phyloP scores from a whole-genome alignment of 1,140 invertebrate genomes.

The Micrasema minimum region DNA sequence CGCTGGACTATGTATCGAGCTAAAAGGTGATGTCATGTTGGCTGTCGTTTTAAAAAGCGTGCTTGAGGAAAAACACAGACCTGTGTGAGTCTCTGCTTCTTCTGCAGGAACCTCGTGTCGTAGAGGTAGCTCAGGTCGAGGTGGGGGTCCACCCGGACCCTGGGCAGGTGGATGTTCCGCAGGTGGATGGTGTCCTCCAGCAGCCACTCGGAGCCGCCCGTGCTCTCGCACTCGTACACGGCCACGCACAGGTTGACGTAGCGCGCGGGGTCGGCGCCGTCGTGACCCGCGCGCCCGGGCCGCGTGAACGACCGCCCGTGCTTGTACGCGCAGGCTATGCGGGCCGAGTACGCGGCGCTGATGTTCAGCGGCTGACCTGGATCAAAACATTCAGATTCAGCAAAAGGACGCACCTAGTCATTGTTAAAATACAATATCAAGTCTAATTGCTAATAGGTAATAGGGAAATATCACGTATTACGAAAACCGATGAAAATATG shows the following conservation, averaged over 20 bases:
- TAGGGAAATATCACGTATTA: too few relatives aligned
- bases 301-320: conserved; percentile 87
- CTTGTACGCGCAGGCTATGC: conserved; percentile 97
- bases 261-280: conserved; percentile 74
- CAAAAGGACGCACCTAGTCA: too few relatives aligned
- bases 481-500: too few relatives aligned
- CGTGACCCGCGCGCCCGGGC: conserved; percentile 60
- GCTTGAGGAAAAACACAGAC: too few relatives aligned
- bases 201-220: conserved; percentile 98
- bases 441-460: too few relatives aligned
- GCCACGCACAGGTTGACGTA: conserved; percentile 95
- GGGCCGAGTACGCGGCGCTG: conserved; percentile 95
- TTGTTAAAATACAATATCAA: too few relatives aligned
- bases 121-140: conserved; percentile 86
- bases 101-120: conserved; percentile 82
- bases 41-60: too few relatives aligned
- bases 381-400: too few relatives aligned
- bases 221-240: conserved; percentile 99
- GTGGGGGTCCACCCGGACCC: conserved; percentile 83
- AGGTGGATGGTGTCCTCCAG: conserved; percentile 96
- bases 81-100: conserved; percentile 81
- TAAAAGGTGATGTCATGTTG: too few relatives aligned
- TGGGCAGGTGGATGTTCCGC: conserved; percentile 86
- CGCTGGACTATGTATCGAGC: too few relatives aligned
- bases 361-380: conserved; percentile 89